phyloP scores from a whole-genome alignment of 2,888 invertebrate species.

The Orthosia gracilis region DNA sequence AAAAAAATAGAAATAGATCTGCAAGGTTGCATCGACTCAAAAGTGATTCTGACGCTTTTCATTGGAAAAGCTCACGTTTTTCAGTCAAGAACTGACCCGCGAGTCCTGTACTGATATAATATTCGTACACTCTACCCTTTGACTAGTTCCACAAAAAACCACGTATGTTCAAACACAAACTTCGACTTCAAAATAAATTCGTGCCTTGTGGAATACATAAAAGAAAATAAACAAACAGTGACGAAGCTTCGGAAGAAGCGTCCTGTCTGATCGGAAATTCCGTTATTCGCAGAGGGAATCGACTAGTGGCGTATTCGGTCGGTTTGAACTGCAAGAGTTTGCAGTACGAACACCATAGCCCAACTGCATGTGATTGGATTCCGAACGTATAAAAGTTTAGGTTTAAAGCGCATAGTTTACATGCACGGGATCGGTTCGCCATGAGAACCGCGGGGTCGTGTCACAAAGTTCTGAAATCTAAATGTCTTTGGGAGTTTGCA shows the following conservation, averaged over 20 bases:
- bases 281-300: constrained; percentile 88
- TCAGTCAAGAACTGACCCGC: not conserved
- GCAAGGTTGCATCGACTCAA: not conserved
- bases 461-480: constrained; percentile 60
- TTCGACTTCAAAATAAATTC: constrained; percentile 65
- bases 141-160: constrained; percentile 29
- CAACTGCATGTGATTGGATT: constrained; percentile 85
- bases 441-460: constrained; percentile 35
- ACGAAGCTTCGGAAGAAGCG: constrained; percentile 70
- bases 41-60: not conserved
- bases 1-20: not conserved
- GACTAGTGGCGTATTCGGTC: constrained; percentile 78
- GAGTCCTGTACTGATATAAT: constrained; percentile 22
- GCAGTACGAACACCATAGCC: constrained; percentile 69
- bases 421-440: constrained; percentile 53
- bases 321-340: constrained; percentile 80
- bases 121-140: constrained; percentile 32
- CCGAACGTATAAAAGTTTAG: constrained; percentile 82
- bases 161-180: constrained; percentile 43
- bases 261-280: constrained; percentile 86
- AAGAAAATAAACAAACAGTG: constrained; percentile 78
- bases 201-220: constrained; percentile 67
- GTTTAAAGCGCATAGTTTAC: constrained; percentile 79
- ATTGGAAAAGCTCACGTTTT: constrained; percentile 1
- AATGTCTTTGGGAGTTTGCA: constrained; percentile 61